phyloP scores from a whole-genome alignment of 1,140 invertebrate species.

The Bombus consobrinus region DNA sequence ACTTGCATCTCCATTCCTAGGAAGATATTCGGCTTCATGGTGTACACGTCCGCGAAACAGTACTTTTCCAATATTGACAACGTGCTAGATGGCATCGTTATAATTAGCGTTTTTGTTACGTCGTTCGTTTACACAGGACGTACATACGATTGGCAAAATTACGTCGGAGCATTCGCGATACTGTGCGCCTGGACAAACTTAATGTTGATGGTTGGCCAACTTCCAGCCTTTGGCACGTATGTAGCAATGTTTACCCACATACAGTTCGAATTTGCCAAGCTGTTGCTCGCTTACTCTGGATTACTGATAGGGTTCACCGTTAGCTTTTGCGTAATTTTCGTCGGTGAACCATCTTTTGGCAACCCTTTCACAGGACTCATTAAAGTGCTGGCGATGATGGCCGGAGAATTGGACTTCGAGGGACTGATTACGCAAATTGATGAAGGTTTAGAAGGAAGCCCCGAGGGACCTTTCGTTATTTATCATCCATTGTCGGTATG shows the following conservation, averaged over 20 bases:
- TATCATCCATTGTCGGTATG: conserved; percentile 83
- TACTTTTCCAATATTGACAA: conserved; percentile 86
- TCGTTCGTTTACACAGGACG: conserved; percentile 79
- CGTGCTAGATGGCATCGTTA: conserved; percentile 84
- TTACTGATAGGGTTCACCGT: conserved; percentile 86
- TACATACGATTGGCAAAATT: conserved; percentile 85
- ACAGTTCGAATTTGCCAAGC: conserved; percentile 85
- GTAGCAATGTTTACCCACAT: conserved; percentile 88
- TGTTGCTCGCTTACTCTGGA: conserved; percentile 86
- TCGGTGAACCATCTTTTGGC: conserved; percentile 85
- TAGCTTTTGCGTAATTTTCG: conserved; percentile 87
- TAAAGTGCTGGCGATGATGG: conserved; percentile 88
- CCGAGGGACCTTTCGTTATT: conserved; percentile 75
- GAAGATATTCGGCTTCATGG: conserved; percentile 84
- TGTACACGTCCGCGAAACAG: conserved; percentile 84
- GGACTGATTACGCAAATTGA: conserved; percentile 84
- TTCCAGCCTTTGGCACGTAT: conserved; percentile 87
- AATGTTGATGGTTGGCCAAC: conserved; percentile 86
- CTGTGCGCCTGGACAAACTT: conserved; percentile 86
- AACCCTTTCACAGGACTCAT: conserved; percentile 85
- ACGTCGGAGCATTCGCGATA: conserved; percentile 86
- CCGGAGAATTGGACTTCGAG: conserved; percentile 87
- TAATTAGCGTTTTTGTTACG: conserved; percentile 84
- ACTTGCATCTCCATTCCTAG: conserved; percentile 84
- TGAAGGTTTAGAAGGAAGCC: conserved; percentile 28